Evolutionary conservation across 2,888 invertebrate species (phyloP).

Genomic region (Pelosia muscerda): DNA sequence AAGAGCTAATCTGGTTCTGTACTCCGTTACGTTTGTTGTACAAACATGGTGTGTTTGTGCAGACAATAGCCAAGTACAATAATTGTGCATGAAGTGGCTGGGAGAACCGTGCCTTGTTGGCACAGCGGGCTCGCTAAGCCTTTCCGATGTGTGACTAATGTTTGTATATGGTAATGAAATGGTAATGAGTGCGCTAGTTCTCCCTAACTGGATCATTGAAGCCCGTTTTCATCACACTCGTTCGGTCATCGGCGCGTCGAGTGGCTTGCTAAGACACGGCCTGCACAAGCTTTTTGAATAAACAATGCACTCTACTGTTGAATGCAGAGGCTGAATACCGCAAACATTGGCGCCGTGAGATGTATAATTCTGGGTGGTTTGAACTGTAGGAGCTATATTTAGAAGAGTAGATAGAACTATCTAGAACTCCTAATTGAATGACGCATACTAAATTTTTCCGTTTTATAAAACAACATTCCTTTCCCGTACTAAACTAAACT

Average conservation of each 20-base stretch:
- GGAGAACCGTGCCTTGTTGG: constrained; percentile 73
- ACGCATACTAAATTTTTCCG: not conserved
- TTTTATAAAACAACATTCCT: not conserved
- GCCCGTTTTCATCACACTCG: constrained; percentile 64
- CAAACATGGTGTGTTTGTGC: constrained; percentile 78
- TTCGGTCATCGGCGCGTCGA: constrained; percentile 68
- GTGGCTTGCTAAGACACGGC: constrained; percentile 64
- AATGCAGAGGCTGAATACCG: constrained; percentile 48
- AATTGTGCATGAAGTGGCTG: constrained; percentile 79
- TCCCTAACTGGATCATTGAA: constrained; percentile 80
- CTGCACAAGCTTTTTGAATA: constrained; percentile 76
- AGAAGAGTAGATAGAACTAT: not conserved
- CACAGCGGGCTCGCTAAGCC: constrained; percentile 78
- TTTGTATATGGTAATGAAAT: constrained; percentile 84
- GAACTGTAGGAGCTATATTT: not conserved
- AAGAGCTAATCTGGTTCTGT: constrained; percentile 79
- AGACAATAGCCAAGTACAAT: constrained; percentile 84
- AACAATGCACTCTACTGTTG: constrained; percentile 63
- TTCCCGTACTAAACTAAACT: not conserved
- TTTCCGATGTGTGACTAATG: constrained; percentile 81
- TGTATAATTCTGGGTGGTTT: constrained; percentile 41
- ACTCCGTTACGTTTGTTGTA: constrained; percentile 79
- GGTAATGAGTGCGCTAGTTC: constrained; percentile 77
- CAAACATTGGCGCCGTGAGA: constrained; percentile 46
- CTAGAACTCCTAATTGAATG: not conserved